These are phyloP conservation scores for Octomys mimax DNA, from an alignment of 2,797 vertebrate species.

Conservation along the genomic window DNA sequence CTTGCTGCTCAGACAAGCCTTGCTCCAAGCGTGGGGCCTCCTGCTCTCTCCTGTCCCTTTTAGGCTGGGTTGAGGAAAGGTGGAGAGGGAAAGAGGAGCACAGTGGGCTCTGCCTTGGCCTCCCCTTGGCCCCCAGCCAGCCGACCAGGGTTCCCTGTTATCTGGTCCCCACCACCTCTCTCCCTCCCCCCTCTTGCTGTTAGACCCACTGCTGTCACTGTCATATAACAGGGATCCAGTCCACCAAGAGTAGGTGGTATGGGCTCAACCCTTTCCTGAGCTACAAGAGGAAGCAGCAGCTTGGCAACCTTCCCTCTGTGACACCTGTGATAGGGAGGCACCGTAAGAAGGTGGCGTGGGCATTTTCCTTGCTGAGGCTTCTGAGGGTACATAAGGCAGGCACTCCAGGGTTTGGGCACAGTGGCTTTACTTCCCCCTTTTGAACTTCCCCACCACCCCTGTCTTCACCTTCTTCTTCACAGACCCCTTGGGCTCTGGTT, in stretches of 20 bases:
- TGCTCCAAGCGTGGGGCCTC: not conserved
- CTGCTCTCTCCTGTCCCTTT: not conserved
- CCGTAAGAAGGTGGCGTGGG: not conserved
- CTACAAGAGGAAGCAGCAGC: not conserved
- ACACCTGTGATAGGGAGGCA: not conserved
- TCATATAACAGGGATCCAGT: not conserved
- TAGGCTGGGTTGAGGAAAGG: not conserved
- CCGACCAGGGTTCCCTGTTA: not conserved
- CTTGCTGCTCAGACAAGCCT: not conserved
- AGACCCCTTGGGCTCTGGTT: constrained; percentile 92
- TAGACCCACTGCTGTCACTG: not conserved
- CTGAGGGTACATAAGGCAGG: not conserved
- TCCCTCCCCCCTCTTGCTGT: not conserved
- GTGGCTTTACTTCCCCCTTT: constrained; percentile 90
- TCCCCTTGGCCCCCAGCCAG: not conserved
- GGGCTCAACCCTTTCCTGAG: constrained; percentile 72
- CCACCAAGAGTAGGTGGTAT: constrained; percentile 4
- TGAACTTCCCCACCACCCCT: constrained; percentile 89
- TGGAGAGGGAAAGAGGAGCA: accelerated
- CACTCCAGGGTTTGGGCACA: not conserved
- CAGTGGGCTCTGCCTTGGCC: not conserved
- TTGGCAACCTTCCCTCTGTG: not conserved
- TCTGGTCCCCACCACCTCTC: not conserved
- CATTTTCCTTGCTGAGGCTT: not conserved
- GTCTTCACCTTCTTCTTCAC: constrained; percentile 96